phyloP scores from a whole-genome alignment of 2,113 vertebrate species.

The Conger conger region DNA sequence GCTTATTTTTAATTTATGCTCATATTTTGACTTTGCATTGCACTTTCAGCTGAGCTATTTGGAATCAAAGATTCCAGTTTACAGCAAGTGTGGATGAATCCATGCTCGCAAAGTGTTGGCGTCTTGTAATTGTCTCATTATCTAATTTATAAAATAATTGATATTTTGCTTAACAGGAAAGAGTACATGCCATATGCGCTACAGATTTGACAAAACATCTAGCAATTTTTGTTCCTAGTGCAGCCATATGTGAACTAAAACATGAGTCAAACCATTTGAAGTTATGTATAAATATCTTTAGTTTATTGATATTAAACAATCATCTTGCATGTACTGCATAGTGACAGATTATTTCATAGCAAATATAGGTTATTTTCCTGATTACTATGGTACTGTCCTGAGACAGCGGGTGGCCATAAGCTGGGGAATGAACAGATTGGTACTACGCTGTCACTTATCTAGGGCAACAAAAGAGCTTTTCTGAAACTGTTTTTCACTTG shows the following conservation, averaged over 20 bases:
- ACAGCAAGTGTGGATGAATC: not conserved
- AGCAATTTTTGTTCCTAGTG: not conserved
- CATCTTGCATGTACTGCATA: not conserved
- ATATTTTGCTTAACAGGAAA: not conserved
- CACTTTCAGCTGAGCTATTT: not conserved
- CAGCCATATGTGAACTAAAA: not conserved
- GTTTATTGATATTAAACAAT: not conserved
- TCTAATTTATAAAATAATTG: not conserved
- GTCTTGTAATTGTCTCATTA: not conserved
- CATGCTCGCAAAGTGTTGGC: not conserved
- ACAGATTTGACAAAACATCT: not conserved
- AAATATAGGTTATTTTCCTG: not conserved
- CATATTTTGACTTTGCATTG: not conserved
- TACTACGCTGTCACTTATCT: not conserved
- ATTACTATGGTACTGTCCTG: not conserved
- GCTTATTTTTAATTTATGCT: not conserved
- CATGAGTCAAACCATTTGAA: not conserved
- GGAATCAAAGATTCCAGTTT: not conserved
- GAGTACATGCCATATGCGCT: too few relatives aligned
- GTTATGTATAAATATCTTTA: not conserved
- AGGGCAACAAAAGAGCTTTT: not conserved
- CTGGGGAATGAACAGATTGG: not conserved
- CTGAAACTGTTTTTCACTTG: not conserved
- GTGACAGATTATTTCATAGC: not conserved
- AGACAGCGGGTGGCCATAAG: not conserved